Evolutionary conservation across 2,113 vertebrate species (phyloP), one percentile per base, ranked within the genome.

Genomic region (Indri indri): DNA sequence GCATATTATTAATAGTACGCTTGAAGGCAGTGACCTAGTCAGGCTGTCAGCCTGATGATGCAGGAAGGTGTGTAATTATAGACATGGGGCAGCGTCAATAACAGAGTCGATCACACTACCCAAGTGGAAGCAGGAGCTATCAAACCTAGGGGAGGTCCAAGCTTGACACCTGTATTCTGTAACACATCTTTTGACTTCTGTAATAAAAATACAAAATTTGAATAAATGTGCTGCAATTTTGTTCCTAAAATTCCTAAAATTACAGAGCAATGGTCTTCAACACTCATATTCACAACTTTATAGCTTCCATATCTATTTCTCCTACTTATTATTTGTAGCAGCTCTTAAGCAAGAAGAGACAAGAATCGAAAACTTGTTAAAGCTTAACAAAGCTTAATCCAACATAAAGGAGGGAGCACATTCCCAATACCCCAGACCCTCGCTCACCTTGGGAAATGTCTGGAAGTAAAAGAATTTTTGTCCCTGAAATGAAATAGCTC

Each of bases 291-390:
- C 30, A 50, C 14, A 54, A 54, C 16, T 25, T n/a, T 16, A 25
- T 3, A 59, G 42, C 63, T 84, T 83, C 47, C 2, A 34, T 81
- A 74, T 76, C 66, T 66, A 17, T 42, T 63, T 79, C 74, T 34
- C 34, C 68, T 79, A 37, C 20, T 76, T 34, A 81, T 14, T 73
- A 32, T 34, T 52, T 54, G 25, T 47, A 42, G 25, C 47, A 61
- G 63, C 40, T 96, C 37, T 83, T 92, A 45, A 90, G n/a, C 11
- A 7, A 71, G 70, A 40, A 71, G 70, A 84, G 86, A 73, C 7
- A 71, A 79, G 59, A 54, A 74, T 65, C 17, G 61, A 37, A 85
- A 71, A 85, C 11, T 47, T 12, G n/a, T 32, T 68, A 47, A 83
- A 34, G 34, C 1, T 42, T 95, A 89, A 52, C 59, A 90, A 80